Base-by-base conservation (phyloP, 1,140 invertebrate species). In the Coelopa frigida region DNA sequence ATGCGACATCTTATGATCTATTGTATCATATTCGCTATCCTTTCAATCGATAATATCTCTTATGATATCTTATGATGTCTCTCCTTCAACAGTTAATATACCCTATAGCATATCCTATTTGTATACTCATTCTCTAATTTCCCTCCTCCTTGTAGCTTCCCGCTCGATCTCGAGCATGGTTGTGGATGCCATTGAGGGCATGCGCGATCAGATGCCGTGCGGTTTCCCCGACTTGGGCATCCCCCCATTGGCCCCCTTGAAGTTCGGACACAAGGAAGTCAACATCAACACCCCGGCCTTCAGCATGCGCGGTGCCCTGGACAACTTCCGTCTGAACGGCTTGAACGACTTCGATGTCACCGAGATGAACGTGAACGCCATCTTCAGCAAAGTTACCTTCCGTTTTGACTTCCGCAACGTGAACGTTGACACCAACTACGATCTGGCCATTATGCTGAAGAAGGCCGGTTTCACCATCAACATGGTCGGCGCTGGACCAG, bases 381-480 rank as follows among this genome's bases (percentile, higher is more conserved):
- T 67, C 21, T 57, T 52, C 51, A 64, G 60, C 60, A 67, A 64
- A 44, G 59, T 67, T 14, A 57, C 52, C 40, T 67, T 56, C 53
- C 59, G 39, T 48, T 62, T 67, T 49, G 41, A 15, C 23, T 67
- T 67, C 56, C 48, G 49, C 4, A 36, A 67, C 29, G 57, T 67
- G 14, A 67, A 62, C 36, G 61, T 64, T 17, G 63, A 61, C 42
- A 67, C 63, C 46, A 37, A 11, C 5, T 67, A 67, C 39, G 57
- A 67, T 29, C 27, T 66, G 42, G 46, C 44, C 4, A 17, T 63
- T 38, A 8, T 54, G 17, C 35, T 60, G 22, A 67, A 67, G 52
- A 61, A 64, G 43, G 58, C 31, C 48, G 63, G 63, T 43, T 67
- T 67, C 45, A 67, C 64, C 37, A 50, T 67, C 18, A 63, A 67